phyloP scores from a whole-genome alignment of 2,888 invertebrate species.

The Caenorhabditis imperialis region DNA sequence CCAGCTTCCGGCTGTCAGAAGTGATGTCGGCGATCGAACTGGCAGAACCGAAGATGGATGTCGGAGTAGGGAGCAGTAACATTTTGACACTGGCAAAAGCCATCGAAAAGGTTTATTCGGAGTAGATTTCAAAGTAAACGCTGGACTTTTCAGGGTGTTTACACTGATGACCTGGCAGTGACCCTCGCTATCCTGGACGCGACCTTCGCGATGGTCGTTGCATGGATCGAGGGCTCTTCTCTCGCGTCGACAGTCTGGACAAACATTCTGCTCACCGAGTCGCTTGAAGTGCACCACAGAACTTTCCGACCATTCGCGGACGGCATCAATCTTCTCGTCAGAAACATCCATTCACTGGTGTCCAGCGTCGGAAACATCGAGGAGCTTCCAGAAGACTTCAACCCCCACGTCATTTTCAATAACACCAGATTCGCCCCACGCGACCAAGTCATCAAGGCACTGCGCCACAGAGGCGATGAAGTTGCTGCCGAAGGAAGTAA shows the following conservation, averaged over 20 bases:
- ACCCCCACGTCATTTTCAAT: conserved; percentile 21
- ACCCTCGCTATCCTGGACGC: conserved; percentile 94
- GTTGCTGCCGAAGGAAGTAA: neutral
- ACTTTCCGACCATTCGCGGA: conserved; percentile 94
- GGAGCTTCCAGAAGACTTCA: conserved; percentile 44
- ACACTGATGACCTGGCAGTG: conserved; percentile 81
- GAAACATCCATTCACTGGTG: conserved; percentile 16
- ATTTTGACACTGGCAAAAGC: conserved; percentile 18
- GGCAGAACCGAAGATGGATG: conserved; percentile 99
- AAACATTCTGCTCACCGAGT: conserved; percentile 56
- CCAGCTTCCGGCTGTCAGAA: conserved; percentile 84
- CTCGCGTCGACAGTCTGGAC: conserved; percentile 90
- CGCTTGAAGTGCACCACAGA: conserved; percentile 15
- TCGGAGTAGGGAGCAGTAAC: conserved; percentile 87
- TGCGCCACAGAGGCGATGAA: neutral
- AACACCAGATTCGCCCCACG: conserved; percentile 81
- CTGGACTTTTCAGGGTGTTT: conserved; percentile 30
- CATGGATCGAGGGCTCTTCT: conserved; percentile 97
- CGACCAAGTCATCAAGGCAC: neutral
- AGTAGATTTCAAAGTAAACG: neutral
- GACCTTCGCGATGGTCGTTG: conserved; percentile 90
- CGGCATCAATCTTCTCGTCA: conserved; percentile 55
- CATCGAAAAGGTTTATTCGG: conserved; percentile 7
- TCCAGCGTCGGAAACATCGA: conserved; percentile 31
- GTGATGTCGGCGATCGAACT: conserved; percentile 99